phyloP scores from a whole-genome alignment of 2,797 vertebrate genomes.

The Lithobates sylvaticus region DNA sequence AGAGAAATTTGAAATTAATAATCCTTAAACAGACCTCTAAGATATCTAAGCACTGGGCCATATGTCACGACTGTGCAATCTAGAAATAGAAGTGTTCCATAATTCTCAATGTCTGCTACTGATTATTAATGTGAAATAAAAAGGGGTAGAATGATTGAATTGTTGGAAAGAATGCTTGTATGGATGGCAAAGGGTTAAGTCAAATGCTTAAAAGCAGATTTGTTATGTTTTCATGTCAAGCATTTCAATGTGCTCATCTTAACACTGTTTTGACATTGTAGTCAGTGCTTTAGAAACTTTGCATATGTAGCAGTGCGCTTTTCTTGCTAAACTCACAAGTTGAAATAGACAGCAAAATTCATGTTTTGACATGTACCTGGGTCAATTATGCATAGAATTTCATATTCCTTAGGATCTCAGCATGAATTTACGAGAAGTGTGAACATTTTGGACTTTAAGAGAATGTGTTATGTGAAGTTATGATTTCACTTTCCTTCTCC shows the following conservation, averaged over 20 bases:
- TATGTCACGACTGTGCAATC: neutral
- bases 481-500: neutral
- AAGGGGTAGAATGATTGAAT: neutral
- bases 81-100: neutral
- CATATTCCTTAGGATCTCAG: slow-evolving; percentile 29
- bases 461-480: neutral
- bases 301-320: slow-evolving; percentile 57
- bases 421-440: slow-evolving; percentile 48
- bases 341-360: slow-evolving; percentile 61
- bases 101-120: neutral
- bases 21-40: neutral
- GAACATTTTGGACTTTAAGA: slow-evolving; percentile 39
- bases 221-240: slow-evolving; percentile 56
- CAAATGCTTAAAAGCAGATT: slow-evolving; percentile 28
- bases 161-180: neutral
- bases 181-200: slow-evolving; percentile 29
- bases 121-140: neutral
- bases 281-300: slow-evolving; percentile 54
- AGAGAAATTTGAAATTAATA: neutral
- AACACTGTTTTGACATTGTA: slow-evolving; percentile 61
- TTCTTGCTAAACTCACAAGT: slow-evolving; percentile 35
- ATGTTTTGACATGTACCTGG: slow-evolving; percentile 59
- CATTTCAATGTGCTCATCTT: slow-evolving; percentile 54
- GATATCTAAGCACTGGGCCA: neutral
- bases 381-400: slow-evolving; percentile 50